Conservation (phyloP, 2,113 vertebrate genomes). For the Tachuris rubrigastra region DNA sequence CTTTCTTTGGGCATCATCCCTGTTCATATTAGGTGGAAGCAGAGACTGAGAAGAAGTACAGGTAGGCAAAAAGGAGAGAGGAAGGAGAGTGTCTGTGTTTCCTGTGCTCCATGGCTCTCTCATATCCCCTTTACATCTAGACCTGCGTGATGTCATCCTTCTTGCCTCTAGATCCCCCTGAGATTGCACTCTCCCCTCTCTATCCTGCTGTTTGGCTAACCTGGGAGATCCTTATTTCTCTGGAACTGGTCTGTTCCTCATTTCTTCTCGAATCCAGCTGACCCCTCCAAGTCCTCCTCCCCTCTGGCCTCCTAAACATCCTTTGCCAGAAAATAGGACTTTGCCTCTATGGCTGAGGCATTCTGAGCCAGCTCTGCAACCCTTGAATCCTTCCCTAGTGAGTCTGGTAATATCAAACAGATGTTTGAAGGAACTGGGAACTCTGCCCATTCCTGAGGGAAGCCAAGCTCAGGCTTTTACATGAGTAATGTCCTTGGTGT, state of each 20-base stretch:
- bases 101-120: background rate
- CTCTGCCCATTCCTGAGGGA: conserved; percentile 35
- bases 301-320: background rate
- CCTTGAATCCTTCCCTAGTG: conserved; percentile 24
- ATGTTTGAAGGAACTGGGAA: conserved; percentile 55
- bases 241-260: background rate
- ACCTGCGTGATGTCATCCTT: background rate
- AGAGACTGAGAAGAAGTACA: background rate
- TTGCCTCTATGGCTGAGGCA: background rate
- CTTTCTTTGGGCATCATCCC: background rate
- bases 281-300: background rate
- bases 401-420: conserved; percentile 51
- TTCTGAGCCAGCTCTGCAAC: conserved; percentile 4
- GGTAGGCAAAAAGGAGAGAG: background rate
- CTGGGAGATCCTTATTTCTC: background rate
- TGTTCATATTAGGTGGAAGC: fast-evolving
- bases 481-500: conserved; percentile 52
- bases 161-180: background rate
- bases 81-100: background rate
- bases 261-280: background rate
- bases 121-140: background rate
- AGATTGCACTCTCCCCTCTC: background rate
- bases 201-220: background rate
- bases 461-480: background rate
- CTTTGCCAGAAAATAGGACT: background rate